phyloP scores from a whole-genome alignment of 2,113 vertebrate species.

The Lasiurus cinereus region DNA sequence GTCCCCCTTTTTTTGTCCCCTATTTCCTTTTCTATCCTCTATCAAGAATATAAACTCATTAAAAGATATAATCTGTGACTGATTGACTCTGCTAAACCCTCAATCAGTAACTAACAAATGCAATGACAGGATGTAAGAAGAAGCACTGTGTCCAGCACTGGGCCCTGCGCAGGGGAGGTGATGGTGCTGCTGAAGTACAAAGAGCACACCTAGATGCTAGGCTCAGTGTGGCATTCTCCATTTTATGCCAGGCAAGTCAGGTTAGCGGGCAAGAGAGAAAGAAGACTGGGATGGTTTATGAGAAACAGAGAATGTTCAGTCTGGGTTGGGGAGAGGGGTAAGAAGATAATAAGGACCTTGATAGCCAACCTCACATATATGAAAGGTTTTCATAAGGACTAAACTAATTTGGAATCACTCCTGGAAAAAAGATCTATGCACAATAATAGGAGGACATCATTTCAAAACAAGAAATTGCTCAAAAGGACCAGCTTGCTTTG shows the following conservation, averaged over 20 bases:
- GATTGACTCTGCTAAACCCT: not conserved
- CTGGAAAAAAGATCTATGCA: not conserved
- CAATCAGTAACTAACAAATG: not conserved
- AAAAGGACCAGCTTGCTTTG: not conserved
- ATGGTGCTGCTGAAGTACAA: not conserved
- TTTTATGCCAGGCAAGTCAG: not conserved
- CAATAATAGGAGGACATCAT: not conserved
- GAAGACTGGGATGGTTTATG: not conserved
- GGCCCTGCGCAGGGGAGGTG: not conserved
- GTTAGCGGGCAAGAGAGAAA: not conserved
- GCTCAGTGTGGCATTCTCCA: not conserved
- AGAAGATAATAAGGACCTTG: not conserved
- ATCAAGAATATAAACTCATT: not conserved
- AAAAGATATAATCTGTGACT: not conserved
- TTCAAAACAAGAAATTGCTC: not conserved
- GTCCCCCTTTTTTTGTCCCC: not conserved
- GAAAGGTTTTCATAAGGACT: not conserved
- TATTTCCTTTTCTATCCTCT: not conserved
- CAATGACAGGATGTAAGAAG: not conserved
- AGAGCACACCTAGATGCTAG: not conserved
- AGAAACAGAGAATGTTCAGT: not conserved
- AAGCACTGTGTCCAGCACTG: not conserved
- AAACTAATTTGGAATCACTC: not conserved
- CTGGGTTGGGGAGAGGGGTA: accelerated
- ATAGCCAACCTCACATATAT: not conserved